phyloP scores from a whole-genome alignment of 2,888 invertebrate species.

The Synergus japonicus region DNA sequence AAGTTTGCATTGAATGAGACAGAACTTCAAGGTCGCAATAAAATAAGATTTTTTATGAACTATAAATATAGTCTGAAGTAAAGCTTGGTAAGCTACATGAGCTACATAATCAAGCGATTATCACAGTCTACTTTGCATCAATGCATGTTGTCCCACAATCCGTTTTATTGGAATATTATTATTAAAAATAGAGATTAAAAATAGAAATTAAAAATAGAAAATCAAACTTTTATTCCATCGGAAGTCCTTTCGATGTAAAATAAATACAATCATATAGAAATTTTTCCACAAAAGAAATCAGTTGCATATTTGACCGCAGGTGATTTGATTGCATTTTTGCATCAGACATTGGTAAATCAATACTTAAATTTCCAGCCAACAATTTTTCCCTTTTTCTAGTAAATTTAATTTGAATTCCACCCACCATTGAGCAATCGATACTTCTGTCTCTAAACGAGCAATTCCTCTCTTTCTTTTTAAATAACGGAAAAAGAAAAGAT shows the following conservation, averaged over 20 bases:
- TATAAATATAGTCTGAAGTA: slow-evolving; percentile 31
- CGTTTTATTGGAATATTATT: slow-evolving; percentile 4
- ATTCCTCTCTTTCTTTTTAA: too few relatives aligned
- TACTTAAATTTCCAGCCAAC: too few relatives aligned
- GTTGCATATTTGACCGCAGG: too few relatives aligned
- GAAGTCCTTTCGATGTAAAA: neutral
- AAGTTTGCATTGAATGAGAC: neutral
- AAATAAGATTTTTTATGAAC: slow-evolving; percentile 15
- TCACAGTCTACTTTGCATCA: slow-evolving; percentile 33
- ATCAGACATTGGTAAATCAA: too few relatives aligned
- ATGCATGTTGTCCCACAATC: slow-evolving; percentile 12
- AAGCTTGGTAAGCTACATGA: neutral
- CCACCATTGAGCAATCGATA: too few relatives aligned
- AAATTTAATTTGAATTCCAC: too few relatives aligned
- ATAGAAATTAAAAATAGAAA: slow-evolving; percentile 8
- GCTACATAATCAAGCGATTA: slow-evolving; percentile 26
- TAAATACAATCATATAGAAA: too few relatives aligned
- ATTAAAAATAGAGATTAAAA: slow-evolving; percentile 27
- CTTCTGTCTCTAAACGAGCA: too few relatives aligned
- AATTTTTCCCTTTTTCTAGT: too few relatives aligned
- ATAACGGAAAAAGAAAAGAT: too few relatives aligned
- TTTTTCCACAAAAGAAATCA: too few relatives aligned
- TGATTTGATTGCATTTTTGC: too few relatives aligned
- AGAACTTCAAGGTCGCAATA: slow-evolving; percentile 7
- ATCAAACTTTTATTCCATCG: neutral